phyloP scores from a whole-genome alignment of 2,888 invertebrate species.

The Chirona hameri region DNA sequence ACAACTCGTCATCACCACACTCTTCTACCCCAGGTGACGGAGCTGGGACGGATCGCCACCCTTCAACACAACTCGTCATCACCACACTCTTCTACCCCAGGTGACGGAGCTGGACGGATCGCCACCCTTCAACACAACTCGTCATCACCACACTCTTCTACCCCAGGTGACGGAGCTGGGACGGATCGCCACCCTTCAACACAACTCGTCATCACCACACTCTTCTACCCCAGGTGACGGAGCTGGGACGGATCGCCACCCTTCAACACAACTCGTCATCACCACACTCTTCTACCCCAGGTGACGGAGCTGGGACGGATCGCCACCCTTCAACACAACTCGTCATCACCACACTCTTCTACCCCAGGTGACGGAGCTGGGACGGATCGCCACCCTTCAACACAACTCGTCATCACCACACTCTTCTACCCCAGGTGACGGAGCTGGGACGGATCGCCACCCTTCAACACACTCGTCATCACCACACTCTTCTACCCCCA shows the following conservation, averaged over 20 bases:
- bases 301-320: slow-evolving; percentile 68
- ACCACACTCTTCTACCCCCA: slow-evolving; percentile 48
- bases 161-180: slow-evolving; percentile 57
- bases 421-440: slow-evolving; percentile 51
- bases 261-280: too few relatives aligned
- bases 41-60: slow-evolving; percentile 78
- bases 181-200: slow-evolving; percentile 71
- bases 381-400: slow-evolving; percentile 76
- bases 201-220: too few relatives aligned
- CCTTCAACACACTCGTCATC: too few relatives aligned
- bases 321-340: slow-evolving; percentile 55
- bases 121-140: slow-evolving; percentile 54
- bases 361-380: slow-evolving; percentile 52
- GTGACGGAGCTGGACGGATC: slow-evolving; percentile 67
- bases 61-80: too few relatives aligned
- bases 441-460: slow-evolving; percentile 79
- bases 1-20: too few relatives aligned
- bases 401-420: too few relatives aligned
- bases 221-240: slow-evolving; percentile 51
- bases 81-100: slow-evolving; percentile 48
- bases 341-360: too few relatives aligned
- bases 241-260: slow-evolving; percentile 78
- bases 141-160: too few relatives aligned
- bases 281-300: slow-evolving; percentile 48
- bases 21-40: slow-evolving; percentile 51